Conservation (phyloP, 2,113 vertebrate genomes). For the Notarius lentiginosus region DNA sequence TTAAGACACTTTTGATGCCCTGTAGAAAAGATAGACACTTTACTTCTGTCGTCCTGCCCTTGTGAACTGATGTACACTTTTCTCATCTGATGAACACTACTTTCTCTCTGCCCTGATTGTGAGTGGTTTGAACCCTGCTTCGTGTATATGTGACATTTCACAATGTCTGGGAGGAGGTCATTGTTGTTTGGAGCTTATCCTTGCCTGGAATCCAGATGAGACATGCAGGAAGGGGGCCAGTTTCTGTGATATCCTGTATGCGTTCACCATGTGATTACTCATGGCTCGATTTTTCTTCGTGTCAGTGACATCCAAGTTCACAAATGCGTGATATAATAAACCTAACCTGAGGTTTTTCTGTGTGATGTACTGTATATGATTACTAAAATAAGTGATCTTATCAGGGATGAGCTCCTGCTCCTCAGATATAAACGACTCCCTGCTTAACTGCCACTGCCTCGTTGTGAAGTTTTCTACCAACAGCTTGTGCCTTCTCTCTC, state of each 20-base stretch:
- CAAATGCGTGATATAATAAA: slow-evolving; percentile 44
- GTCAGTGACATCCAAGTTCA: slow-evolving; percentile 50
- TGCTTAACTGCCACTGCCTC: slow-evolving; percentile 47
- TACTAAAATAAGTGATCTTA: slow-evolving; percentile 54
- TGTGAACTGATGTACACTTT: slow-evolving; percentile 4
- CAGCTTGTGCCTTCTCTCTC: slow-evolving; percentile 67
- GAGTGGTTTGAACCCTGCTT: slow-evolving; percentile 45
- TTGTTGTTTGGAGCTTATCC: slow-evolving; percentile 54
- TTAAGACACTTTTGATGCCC: slow-evolving; percentile 2
- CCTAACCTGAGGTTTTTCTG: slow-evolving; percentile 47
- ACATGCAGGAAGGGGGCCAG: slow-evolving; percentile 62
- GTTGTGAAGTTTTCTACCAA: slow-evolving; percentile 68
- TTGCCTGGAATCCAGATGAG: slow-evolving; percentile 70
- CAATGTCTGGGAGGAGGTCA: slow-evolving; percentile 68
- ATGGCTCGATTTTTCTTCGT: slow-evolving; percentile 13
- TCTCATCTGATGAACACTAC: background rate
- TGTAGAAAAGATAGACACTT: background rate
- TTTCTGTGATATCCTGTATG: slow-evolving; percentile 65
- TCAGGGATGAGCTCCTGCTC: slow-evolving; percentile 59
- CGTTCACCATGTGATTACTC: slow-evolving; percentile 56
- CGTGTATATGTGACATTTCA: slow-evolving; percentile 55
- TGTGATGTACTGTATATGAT: slow-evolving; percentile 49
- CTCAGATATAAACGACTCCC: slow-evolving; percentile 22
- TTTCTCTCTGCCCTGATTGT: slow-evolving; percentile 21
- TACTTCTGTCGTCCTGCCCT: background rate